These are phyloP conservation scores for western clawed frog (Xenopus tropicalis) DNA, from an alignment of 2,113 vertebrate genomes.

Conservation along the genomic window DNA sequence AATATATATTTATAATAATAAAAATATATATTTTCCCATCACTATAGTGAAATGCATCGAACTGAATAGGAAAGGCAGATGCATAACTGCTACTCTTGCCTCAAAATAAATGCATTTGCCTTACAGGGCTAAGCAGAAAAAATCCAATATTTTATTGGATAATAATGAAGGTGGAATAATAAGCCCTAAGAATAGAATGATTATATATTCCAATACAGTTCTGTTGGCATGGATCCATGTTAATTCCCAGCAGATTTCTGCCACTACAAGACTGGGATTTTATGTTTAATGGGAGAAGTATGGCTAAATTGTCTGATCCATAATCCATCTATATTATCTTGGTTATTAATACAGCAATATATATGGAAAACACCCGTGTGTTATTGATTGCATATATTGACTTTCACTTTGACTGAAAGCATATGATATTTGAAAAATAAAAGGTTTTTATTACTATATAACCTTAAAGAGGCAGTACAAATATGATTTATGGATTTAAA, in stretches of 20 bases:
- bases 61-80: constrained; percentile 22
- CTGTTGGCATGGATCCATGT: background rate
- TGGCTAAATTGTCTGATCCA: background rate
- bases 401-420: background rate
- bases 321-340: background rate
- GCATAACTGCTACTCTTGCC: constrained; percentile 26
- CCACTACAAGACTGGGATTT: background rate
- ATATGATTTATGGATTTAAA: no score
- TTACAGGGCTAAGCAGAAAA: constrained; percentile 6
- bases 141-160: background rate
- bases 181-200: background rate
- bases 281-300: background rate
- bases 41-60: constrained; percentile 27
- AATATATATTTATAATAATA: background rate
- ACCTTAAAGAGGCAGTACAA: no score
- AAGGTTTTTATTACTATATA: background rate
- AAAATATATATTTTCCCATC: background rate
- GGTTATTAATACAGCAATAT: background rate
- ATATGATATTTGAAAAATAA: background rate
- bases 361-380: background rate
- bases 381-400: background rate
- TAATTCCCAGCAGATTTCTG: background rate
- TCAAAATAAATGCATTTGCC: constrained; percentile 19
- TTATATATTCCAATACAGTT: background rate
- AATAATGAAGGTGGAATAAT: constrained; percentile 1